Percentiles rank a stretch among this genome's conserved stretches.
phyloP scores from a whole-genome alignment of 2,888 invertebrate genomes.

The Acholoe squamosa region DNA sequence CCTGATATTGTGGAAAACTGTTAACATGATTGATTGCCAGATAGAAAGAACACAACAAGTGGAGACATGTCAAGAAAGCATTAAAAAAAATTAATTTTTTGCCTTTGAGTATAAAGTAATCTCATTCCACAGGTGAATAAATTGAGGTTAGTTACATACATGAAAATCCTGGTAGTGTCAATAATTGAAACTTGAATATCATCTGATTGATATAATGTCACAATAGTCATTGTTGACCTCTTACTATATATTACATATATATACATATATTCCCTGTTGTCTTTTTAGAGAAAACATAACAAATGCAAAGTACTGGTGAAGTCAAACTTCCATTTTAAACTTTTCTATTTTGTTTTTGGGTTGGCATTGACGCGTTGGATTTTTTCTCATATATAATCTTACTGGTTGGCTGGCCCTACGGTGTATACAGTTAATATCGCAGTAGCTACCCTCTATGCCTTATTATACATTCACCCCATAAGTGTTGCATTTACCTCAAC shows the following conservation, averaged over 20 bases:
- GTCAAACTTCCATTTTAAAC: constrained; percentile 59
- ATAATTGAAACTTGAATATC: neutral
- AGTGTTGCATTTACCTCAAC: constrained; percentile 44
- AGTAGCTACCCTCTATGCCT: neutral
- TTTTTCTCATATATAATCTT: constrained; percentile 36
- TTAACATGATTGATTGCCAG: neutral
- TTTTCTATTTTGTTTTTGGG: constrained; percentile 60
- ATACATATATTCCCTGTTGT: constrained; percentile 44
- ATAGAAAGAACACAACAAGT: constrained; percentile 29
- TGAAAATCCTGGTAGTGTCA: neutral
- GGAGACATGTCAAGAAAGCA: constrained; percentile 12
- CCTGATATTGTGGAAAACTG: neutral
- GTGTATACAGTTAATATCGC: constrained; percentile 16
- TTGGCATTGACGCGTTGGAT: constrained; percentile 57
- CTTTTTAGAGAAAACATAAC: constrained; percentile 60
- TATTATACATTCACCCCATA: constrained; percentile 26
- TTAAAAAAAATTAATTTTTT: constrained; percentile 5
- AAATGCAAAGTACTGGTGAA: constrained; percentile 59
- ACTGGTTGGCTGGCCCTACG: constrained; percentile 32
- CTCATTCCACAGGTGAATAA: constrained; percentile 35
- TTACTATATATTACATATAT: constrained; percentile 21
- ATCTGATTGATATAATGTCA: neutral
- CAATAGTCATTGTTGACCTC: neutral
- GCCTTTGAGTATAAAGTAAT: constrained; percentile 16
- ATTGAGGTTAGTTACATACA: neutral